Base-by-base conservation (phyloP, 2,888 invertebrate species). In the Glaucopsyche alexis region DNA sequence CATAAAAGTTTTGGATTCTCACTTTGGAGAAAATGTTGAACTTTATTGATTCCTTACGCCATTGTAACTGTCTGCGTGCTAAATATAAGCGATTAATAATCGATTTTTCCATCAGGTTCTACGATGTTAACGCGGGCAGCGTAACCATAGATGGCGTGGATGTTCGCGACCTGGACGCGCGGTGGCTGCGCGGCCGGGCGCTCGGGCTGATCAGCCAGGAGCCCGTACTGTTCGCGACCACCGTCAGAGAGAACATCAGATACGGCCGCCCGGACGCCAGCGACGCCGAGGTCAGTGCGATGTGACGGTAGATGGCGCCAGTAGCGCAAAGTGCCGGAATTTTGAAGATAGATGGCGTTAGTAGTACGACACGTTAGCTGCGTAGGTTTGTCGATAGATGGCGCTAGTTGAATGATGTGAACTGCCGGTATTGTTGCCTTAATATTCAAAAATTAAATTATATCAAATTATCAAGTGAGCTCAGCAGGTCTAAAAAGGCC, bases 151-250 rank as follows among this genome's bases (percentile, higher is more conserved):
- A 97, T 82, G 96, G 96, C 0, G 84, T 94, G 14, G 95, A 98
- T 82, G 88, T 98, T 0, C 89, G 94, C 66, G 89, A 93, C 0
- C 86, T 98, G 74, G 96, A 98, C 84, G 95, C 96, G 0, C 94
- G 95, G 55, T 99, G 99, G 98, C 93, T 99, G 29, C 93, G 99
- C 60, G 96, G 97, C 14, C 93, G 95, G 71, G 96, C 96, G 0
- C 94, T 99, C 19, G 98, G 98, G 0, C 95, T 97, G 76, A 98
- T 99, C 75, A 96, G 97, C 83, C 98, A 99, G 88, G 99, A 99
- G 84, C 99, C 99, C 0, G 95, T 98, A 65, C 87, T 99, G 49
- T 99, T 99, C 92, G 98, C 98, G 0, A 97, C 98, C 11, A 95
- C 96, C 7, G 96, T 99, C 3, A 93, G 95, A 85, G 99, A 99